phyloP scores from a whole-genome alignment of 30 jellyfish, hydroid and myxozoan genomes.

The Cassiopea andromeda region DNA sequence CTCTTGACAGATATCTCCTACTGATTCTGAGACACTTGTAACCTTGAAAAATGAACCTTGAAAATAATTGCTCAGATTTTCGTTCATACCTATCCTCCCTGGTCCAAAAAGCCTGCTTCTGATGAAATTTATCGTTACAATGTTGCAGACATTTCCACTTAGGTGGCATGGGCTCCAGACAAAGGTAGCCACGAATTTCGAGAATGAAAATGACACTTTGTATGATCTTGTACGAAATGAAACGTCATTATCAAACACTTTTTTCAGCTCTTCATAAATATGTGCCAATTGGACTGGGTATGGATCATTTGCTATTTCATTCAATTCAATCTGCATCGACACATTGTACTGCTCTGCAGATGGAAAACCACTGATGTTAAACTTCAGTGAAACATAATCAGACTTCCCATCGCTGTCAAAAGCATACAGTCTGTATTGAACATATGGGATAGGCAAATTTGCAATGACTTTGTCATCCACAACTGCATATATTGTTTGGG shows the following conservation, averaged over 20 bases:
- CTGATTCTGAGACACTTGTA: constrained; percentile 43
- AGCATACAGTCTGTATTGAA: constrained; percentile 34
- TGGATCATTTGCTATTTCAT: constrained; percentile 19
- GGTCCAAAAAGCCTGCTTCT: constrained; percentile 37
- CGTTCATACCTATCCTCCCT: constrained; percentile 39
- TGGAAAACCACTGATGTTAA: constrained; percentile 25
- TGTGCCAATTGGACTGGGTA: constrained; percentile 56
- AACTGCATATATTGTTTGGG: constrained; percentile 51
- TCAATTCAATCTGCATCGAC: constrained; percentile 46
- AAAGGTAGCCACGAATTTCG: constrained; percentile 21
- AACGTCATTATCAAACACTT: constrained; percentile 40
- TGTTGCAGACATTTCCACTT: constrained; percentile 50
- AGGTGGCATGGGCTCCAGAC: constrained; percentile 84
- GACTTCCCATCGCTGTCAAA: constrained; percentile 60
- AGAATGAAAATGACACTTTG: constrained; percentile 11
- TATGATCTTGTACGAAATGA: constrained; percentile 65
- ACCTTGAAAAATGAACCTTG: constrained; percentile 23
- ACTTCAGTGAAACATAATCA: constrained; percentile 16
- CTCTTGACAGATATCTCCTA: constrained; percentile 53
- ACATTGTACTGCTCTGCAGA: constrained; percentile 60
- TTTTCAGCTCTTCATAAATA: constrained; percentile 11
- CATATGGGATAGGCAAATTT: neutral
- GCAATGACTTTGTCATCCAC: constrained; percentile 32
- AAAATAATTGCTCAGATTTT: constrained; percentile 10
- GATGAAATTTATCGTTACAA: constrained; percentile 22